Percentiles rank a stretch among this genome's conserved stretches.
Conservation (phyloP, 1,140 invertebrate species). For the Archegozetes longisetosus region DNA sequence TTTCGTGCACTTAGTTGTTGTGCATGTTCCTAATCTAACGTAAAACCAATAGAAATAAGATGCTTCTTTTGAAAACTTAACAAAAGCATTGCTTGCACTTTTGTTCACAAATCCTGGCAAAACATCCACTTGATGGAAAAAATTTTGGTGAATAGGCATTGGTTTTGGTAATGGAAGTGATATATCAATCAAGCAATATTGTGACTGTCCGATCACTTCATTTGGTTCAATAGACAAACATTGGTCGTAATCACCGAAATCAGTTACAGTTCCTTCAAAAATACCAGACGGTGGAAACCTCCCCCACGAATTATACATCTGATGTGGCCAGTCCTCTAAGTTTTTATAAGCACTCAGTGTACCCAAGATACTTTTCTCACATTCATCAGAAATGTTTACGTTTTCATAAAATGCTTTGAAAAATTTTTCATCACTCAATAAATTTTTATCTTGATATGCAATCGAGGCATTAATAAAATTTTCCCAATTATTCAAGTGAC, state of each 20-base stretch:
- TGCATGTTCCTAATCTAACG: neutral
- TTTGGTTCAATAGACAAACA: neutral
- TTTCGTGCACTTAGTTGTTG: neutral
- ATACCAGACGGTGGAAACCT: neutral
- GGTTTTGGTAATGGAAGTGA: neutral
- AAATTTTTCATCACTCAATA: no score
- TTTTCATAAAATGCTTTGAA: no score
- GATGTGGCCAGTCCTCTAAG: neutral
- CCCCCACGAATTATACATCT: neutral
- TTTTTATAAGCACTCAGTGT: neutral
- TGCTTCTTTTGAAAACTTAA: neutral
- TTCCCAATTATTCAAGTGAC: no score
- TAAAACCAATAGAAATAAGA: neutral
- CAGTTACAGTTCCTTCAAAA: slow-evolving; percentile 11
- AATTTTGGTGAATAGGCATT: neutral
- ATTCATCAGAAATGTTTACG: neutral
- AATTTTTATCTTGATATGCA: no score
- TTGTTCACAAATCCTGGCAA: neutral
- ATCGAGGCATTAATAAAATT: no score
- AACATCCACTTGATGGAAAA: neutral
- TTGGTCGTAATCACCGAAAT: slow-evolving; percentile 7
- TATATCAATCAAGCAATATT: neutral
- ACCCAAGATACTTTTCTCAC: neutral
- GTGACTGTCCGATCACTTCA: neutral
- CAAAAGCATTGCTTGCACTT: neutral